Percentiles rank a stretch among this genome's conserved stretches.
Evolutionary conservation across 2,797 vertebrate species (phyloP).

Genomic region (Chelonia mydas): DNA sequence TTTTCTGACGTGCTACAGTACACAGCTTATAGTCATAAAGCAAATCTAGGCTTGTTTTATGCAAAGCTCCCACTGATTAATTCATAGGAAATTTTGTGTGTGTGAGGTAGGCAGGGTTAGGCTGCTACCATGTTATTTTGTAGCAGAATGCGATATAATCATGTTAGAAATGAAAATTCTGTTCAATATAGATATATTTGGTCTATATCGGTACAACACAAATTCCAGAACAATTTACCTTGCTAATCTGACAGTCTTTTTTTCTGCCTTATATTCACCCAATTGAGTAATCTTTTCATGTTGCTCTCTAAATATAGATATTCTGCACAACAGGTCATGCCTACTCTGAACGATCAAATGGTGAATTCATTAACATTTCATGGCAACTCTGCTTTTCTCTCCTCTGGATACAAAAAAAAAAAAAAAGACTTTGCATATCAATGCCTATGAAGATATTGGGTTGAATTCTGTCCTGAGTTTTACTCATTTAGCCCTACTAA

Average conservation of each 20-base stretch:
- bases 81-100: neutral
- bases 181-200: neutral
- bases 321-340: constrained; percentile 4
- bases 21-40: neutral
- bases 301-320: constrained; percentile 62
- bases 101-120: neutral
- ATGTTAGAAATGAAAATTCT: neutral
- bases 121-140: neutral
- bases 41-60: neutral
- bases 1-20: neutral
- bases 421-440: neutral
- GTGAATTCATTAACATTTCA: constrained; percentile 59
- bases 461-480: neutral
- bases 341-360: constrained; percentile 29
- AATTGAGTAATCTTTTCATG: constrained; percentile 36
- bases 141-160: neutral
- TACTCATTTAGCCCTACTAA: neutral
- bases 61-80: neutral
- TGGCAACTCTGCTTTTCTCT: constrained; percentile 41
- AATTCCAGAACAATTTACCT: constrained; percentile 2
- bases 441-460: neutral
- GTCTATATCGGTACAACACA: neutral
- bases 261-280: neutral
- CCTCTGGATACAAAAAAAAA: neutral
- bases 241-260: constrained; percentile 6